Evolutionary conservation across 1,140 invertebrate species (phyloP).

Genomic region (Achroia grisella): DNA sequence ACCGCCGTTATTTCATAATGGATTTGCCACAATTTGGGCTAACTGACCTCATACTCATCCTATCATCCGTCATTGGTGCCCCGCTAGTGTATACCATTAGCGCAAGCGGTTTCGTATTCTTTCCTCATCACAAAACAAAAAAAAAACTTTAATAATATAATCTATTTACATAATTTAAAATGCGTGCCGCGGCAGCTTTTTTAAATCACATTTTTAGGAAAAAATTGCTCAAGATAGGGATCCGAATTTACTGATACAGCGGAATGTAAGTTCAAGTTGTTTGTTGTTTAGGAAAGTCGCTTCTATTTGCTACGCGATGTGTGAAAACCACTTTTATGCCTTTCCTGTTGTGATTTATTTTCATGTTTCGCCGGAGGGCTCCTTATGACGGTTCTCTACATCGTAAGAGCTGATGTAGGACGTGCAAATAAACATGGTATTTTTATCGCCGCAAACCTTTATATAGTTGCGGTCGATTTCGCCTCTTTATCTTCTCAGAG

Average conservation of each 20-base stretch:
- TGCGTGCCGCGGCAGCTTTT: slow-evolving; percentile 18
- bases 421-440: slow-evolving; percentile 73
- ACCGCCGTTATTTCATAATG: too few relatives aligned
- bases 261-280: slow-evolving; percentile 50
- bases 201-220: slow-evolving; percentile 52
- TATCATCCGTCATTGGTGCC: too few relatives aligned
- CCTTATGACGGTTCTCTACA: slow-evolving; percentile 36
- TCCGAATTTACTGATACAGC: slow-evolving; percentile 63
- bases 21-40: too few relatives aligned
- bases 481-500: slow-evolving; percentile 66
- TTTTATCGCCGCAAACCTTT: slow-evolving; percentile 71
- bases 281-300: slow-evolving; percentile 21
- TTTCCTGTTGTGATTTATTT: slow-evolving; percentile 28
- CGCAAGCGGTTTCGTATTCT: too few relatives aligned
- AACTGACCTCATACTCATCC: too few relatives aligned
- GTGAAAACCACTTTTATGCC: slow-evolving; percentile 36
- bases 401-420: slow-evolving; percentile 57
- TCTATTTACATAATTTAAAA: neutral
- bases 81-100: too few relatives aligned
- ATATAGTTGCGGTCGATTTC: slow-evolving; percentile 71
- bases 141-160: too few relatives aligned
- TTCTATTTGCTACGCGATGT: slow-evolving; percentile 8
- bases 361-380: slow-evolving; percentile 14
- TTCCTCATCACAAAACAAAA: too few relatives aligned
- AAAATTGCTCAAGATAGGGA: slow-evolving; percentile 53